phyloP scores from a whole-genome alignment of 2,113 vertebrate genomes.

The Ammodytes marinus region DNA sequence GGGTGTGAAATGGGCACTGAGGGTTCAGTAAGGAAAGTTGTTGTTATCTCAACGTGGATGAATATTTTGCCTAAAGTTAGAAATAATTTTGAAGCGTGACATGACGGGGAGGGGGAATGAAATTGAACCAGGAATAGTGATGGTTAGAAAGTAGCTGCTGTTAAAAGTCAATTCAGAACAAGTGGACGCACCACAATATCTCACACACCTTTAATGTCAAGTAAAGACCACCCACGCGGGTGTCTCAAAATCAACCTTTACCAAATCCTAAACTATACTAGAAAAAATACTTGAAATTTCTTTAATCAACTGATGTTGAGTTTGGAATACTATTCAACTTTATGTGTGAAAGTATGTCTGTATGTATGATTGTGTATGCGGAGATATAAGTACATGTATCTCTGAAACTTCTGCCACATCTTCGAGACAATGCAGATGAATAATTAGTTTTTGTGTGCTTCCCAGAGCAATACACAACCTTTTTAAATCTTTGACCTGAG shows the following conservation, averaged over 20 bases:
- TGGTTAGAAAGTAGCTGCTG: neutral
- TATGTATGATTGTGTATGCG: too few species aligned
- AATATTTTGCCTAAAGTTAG: conserved; percentile 20
- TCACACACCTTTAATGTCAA: neutral
- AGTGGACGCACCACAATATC: neutral
- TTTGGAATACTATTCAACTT: neutral
- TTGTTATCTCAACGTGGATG: neutral
- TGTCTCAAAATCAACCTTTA: neutral
- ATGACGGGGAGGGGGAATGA: conserved; percentile 2
- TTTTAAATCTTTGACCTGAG: neutral
- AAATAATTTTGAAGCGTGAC: conserved; percentile 8
- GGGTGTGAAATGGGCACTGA: conserved; percentile 34
- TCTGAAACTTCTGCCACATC: too few species aligned
- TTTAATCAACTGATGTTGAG: neutral
- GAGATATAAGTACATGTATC: too few species aligned
- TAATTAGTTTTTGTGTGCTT: too few species aligned
- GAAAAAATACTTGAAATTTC: neutral
- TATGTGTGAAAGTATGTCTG: neutral
- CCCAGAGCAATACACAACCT: too few species aligned
- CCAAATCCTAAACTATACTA: neutral
- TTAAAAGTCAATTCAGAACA: conserved; percentile 5
- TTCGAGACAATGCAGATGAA: too few species aligned
- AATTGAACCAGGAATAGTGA: conserved; percentile 19
- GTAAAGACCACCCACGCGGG: neutral
- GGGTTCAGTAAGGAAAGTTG: neutral